Conservation (phyloP, 1,140 invertebrate species). For the Lethocerus indicus region DNA sequence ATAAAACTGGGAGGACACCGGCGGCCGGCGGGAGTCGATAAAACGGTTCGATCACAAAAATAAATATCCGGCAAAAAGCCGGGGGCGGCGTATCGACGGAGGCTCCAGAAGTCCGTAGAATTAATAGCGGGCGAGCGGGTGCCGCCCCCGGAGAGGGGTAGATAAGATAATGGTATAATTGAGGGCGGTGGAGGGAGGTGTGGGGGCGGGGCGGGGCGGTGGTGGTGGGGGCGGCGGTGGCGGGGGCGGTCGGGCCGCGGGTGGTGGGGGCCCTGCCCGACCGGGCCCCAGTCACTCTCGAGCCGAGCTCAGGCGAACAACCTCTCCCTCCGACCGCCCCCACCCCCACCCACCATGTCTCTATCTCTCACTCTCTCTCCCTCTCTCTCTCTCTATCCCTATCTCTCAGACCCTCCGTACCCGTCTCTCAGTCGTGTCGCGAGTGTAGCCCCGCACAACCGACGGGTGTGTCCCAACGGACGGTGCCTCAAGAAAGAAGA, state of each 20-base stretch:
- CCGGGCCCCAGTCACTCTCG: conserved; percentile 2
- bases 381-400: not conserved
- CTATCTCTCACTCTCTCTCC: not conserved
- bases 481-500: too few relatives aligned
- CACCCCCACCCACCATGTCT: not conserved
- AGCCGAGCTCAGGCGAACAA: not conserved
- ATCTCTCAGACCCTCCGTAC: too few relatives aligned
- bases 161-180: not conserved
- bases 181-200: not conserved
- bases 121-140: too few relatives aligned
- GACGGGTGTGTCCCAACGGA: too few relatives aligned
- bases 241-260: not conserved
- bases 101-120: too few relatives aligned
- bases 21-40: too few relatives aligned
- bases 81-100: too few relatives aligned
- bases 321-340: conserved; percentile 1
- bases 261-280: not conserved
- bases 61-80: too few relatives aligned
- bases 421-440: too few relatives aligned
- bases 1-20: too few relatives aligned
- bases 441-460: too few relatives aligned
- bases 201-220: not conserved
- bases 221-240: not conserved
- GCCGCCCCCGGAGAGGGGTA: conserved; percentile 10
- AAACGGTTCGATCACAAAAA: too few relatives aligned